Conservation (phyloP, 2,113 vertebrate genomes). For the Leuciscus idus region DNA sequence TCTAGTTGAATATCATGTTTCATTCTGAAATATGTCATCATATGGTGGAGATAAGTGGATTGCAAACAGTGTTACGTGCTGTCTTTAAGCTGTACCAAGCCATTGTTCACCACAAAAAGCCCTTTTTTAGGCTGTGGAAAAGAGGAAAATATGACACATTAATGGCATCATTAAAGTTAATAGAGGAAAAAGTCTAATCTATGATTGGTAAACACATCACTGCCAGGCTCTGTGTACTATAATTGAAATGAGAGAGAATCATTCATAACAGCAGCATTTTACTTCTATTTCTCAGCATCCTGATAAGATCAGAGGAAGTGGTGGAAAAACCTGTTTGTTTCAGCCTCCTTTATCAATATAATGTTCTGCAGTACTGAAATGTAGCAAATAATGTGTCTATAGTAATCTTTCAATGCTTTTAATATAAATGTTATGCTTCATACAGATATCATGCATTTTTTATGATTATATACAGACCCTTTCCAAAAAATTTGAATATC, state of each 20-base stretch:
- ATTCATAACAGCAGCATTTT: conserved; percentile 31
- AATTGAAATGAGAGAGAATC: conserved; percentile 38
- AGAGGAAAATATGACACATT: conserved; percentile 33
- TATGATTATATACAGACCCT: no score
- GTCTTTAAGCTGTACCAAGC: background rate
- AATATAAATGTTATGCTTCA: conserved; percentile 37
- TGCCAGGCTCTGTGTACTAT: conserved; percentile 27
- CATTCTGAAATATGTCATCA: conserved; percentile 5
- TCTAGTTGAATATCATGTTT: background rate
- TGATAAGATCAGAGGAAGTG: conserved; percentile 26
- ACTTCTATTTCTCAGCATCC: conserved; percentile 6
- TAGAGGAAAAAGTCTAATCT: conserved; percentile 29
- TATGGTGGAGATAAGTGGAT: background rate
- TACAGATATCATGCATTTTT: conserved; percentile 34
- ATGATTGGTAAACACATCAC: conserved; percentile 37
- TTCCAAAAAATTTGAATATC: no score
- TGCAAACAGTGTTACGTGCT: conserved; percentile 8
- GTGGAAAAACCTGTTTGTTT: conserved; percentile 1
- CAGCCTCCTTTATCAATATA: conserved; percentile 5
- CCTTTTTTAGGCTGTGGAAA: background rate
- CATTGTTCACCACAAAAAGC: background rate
- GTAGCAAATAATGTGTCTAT: background rate
- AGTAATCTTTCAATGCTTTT: conserved; percentile 38
- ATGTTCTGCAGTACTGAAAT: background rate
- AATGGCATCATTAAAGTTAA: conserved; percentile 39